A percentile compares a stretch with the other conserved stretches of the same genome.
phyloP scores from a whole-genome alignment of 2,888 invertebrate genomes.

The Mellilla xanthometata region DNA sequence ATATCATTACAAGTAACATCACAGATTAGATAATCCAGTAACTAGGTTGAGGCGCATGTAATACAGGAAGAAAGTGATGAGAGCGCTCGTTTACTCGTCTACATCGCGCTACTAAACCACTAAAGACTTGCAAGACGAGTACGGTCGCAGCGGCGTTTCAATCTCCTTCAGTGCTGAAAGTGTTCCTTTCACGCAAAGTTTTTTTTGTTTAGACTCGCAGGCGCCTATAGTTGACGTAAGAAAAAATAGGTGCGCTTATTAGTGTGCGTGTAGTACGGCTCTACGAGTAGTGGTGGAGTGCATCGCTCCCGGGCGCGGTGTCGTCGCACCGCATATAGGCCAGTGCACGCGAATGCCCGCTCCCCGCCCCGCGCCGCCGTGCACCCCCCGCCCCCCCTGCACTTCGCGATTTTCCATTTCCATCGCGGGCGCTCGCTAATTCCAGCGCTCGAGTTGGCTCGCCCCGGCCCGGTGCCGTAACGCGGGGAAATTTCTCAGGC shows the following conservation, averaged over 20 bases:
- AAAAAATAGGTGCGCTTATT: slow-evolving; percentile 68
- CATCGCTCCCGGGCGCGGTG: slow-evolving; percentile 81
- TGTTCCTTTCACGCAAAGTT: slow-evolving; percentile 62
- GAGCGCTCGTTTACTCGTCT: slow-evolving; percentile 4
- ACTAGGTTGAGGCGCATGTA: slow-evolving; percentile 26
- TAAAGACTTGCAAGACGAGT: slow-evolving; percentile 29
- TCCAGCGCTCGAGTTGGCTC: slow-evolving; percentile 56
- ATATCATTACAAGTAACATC: slow-evolving; percentile 12
- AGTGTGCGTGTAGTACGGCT: slow-evolving; percentile 74
- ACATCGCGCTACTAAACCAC: slow-evolving; percentile 7
- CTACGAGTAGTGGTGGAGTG: slow-evolving; percentile 76
- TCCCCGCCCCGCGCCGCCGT: slow-evolving; percentile 39
- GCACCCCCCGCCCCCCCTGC: slow-evolving; percentile 48
- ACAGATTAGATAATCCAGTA: slow-evolving; percentile 14
- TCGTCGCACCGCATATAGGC: slow-evolving; percentile 83
- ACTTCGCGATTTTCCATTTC: slow-evolving; percentile 79
- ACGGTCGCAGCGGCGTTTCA: slow-evolving; percentile 43
- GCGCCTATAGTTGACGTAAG: slow-evolving; percentile 62
- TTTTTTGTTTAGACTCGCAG: slow-evolving; percentile 54
- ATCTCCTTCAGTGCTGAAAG: slow-evolving; percentile 62
- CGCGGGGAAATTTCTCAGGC: slow-evolving; percentile 62
- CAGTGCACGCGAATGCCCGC: slow-evolving; percentile 80
- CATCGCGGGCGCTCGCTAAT: slow-evolving; percentile 67
- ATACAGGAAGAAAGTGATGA: slow-evolving; percentile 30
- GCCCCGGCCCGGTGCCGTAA: slow-evolving; percentile 56